A percentile compares a stretch with the other conserved stretches of the same genome.
phyloP scores from a whole-genome alignment of 2,797 vertebrate genomes.

The Urosaurus nigricauda region DNA sequence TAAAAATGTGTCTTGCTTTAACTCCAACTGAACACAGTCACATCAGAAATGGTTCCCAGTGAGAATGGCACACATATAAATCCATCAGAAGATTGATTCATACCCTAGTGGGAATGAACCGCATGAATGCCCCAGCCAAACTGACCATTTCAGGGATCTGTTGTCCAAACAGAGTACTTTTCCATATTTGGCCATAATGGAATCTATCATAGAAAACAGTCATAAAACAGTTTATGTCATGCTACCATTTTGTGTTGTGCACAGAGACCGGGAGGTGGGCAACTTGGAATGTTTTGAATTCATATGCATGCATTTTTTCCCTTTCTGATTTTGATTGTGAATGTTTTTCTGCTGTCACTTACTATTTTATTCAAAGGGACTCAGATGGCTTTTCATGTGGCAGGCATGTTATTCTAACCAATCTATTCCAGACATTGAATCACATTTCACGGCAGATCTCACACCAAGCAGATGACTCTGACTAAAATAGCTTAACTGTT shows the following conservation, averaged over 20 bases:
- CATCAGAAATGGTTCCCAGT: too few species aligned
- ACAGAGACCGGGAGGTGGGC: neutral
- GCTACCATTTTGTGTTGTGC: neutral
- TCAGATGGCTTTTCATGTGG: conserved; percentile 37
- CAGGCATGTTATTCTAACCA: conserved; percentile 21
- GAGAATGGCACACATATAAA: too few species aligned
- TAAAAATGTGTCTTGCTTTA: too few species aligned
- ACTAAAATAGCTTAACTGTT: conserved; percentile 32
- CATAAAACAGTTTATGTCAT: neutral
- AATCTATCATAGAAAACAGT: neutral
- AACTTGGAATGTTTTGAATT: conserved; percentile 23
- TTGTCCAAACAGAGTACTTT: too few species aligned
- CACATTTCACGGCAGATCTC: conserved; percentile 45
- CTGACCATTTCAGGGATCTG: too few species aligned
- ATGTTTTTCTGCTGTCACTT: conserved; percentile 31
- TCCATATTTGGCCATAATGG: neutral
- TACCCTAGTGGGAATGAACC: too few species aligned
- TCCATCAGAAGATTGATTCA: too few species aligned
- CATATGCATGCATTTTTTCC: neutral
- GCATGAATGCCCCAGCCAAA: too few species aligned
- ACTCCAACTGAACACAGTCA: too few species aligned
- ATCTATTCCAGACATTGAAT: conserved; percentile 29
- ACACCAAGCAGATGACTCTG: conserved; percentile 20
- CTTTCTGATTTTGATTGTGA: conserved; percentile 5
- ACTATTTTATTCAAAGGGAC: conserved; percentile 53